A percentile compares a stretch with the other conserved stretches of the same genome.
phyloP scores from a whole-genome alignment of 2,113 vertebrate species.

The Emydura subglobosa region DNA sequence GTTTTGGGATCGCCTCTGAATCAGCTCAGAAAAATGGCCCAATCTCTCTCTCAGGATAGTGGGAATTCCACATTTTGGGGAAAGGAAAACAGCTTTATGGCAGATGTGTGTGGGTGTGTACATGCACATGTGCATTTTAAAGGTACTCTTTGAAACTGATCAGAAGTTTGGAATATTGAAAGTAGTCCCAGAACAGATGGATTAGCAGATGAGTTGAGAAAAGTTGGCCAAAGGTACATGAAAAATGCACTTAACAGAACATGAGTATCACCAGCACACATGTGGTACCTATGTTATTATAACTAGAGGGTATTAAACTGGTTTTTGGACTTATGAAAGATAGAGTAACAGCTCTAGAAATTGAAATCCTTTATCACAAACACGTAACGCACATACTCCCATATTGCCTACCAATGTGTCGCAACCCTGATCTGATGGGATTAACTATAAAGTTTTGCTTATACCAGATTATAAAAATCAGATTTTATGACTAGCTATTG shows the following conservation, averaged over 20 bases:
- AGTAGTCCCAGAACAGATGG: conserved; percentile 20
- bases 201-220: not conserved
- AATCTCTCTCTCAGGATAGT: not conserved
- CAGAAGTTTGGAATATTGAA: conserved; percentile 54
- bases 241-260: not conserved
- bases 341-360: conserved; percentile 20
- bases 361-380: not conserved
- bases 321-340: conserved; percentile 35
- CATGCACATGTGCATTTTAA: not conserved
- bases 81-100: not conserved
- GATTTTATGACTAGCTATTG: not conserved
- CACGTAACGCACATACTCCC: conserved; percentile 13
- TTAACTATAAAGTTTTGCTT: conserved; percentile 41
- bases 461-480: not conserved
- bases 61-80: not conserved
- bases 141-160: conserved; percentile 18
- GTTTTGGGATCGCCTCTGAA: conserved; percentile 6
- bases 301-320: conserved; percentile 44
- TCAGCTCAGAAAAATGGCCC: not conserved
- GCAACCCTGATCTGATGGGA: conserved; percentile 17
- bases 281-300: conserved; percentile 23
- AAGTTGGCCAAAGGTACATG: not conserved
- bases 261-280: conserved; percentile 25
- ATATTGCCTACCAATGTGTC: conserved; percentile 11
- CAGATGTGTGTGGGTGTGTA: accelerated